Evolutionary conservation across 2,888 invertebrate species (phyloP), one percentile per base, ranked within the genome.

Genomic region (Leptopilina myrica): DNA sequence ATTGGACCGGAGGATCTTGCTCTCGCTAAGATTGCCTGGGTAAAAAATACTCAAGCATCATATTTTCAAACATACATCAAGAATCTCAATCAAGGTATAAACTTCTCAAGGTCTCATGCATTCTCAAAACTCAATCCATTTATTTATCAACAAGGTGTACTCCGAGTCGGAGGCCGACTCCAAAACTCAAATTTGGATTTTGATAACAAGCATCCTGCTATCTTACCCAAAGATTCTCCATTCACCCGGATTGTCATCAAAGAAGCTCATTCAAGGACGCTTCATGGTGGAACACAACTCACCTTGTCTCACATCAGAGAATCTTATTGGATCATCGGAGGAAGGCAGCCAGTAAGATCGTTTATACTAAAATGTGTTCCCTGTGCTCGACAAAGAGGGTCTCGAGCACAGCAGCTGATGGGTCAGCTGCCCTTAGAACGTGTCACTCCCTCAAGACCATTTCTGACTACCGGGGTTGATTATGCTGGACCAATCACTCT

Each of bases 401-500:
- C 5, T n/a, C 12, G 56, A 12, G 64, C 64, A 14, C 14, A 40
- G 2, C n/a, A n/a, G n/a, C n/a, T n/a, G n/a, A n/a, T n/a, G n/a
- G n/a, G n/a, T n/a, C 20, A 64, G 26, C 11, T 64, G 9, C 64
- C 64, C 5, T 4, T 46, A 6, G 46, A 46, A 46, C 2, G 46
- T 4, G 9, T 56, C 56, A 56, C 56, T 2, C 56, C 80, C 2
- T 77, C 80, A 14, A 77, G 56, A 5, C 14, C 56, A n/a, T 56
- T 46, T 56, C 56, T 56, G 9, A 56, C 56, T 15, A 78, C 83
- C 0, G 86, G 85, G 4, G 66, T 88, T 0, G 84, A 86, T 49
- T 86, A 86, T 43, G 86, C 86, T 0, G 86, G 85, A 4, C 87
- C 86, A 2, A 53, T 85, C 66, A 62, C 53, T 0, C 1, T 86